These are phyloP conservation scores for Vidua macroura DNA, from an alignment of 2,113 vertebrate species.

Conservation along the genomic window DNA sequence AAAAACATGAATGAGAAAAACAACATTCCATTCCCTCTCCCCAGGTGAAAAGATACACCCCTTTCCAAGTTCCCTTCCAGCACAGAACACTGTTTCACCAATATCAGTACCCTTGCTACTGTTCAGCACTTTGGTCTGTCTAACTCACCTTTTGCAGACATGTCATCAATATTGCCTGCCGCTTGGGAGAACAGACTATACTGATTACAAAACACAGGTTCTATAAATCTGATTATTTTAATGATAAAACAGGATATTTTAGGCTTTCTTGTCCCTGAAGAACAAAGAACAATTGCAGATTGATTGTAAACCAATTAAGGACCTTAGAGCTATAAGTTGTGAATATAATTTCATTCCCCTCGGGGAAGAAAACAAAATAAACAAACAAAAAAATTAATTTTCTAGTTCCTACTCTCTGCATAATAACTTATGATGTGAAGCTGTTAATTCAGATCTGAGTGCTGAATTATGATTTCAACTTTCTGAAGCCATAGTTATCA, in stretches of 20 bases:
- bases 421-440: background rate
- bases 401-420: background rate
- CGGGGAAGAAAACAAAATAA: background rate
- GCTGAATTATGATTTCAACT: background rate
- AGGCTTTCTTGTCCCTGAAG: slow-evolving; percentile 11
- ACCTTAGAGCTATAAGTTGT: background rate
- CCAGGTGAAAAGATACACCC: background rate
- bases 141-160: background rate
- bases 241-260: slow-evolving; percentile 38
- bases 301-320: slow-evolving; percentile 44
- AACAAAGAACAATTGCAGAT: slow-evolving; percentile 19
- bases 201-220: slow-evolving; percentile 1
- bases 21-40: background rate
- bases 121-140: background rate
- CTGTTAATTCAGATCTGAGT: background rate
- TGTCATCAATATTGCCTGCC: background rate
- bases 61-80: background rate
- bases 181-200: background rate
- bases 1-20: background rate
- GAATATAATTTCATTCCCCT: background rate
- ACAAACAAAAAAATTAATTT: background rate
- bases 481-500: background rate
- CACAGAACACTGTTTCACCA: background rate
- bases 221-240: slow-evolving; percentile 43
- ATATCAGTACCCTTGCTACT: background rate